Evolutionary conservation across 2,113 vertebrate genomes (phyloP), one percentile per base, ranked within the genome.

Genomic region (Cyphomyrus discorhynchus): DNA sequence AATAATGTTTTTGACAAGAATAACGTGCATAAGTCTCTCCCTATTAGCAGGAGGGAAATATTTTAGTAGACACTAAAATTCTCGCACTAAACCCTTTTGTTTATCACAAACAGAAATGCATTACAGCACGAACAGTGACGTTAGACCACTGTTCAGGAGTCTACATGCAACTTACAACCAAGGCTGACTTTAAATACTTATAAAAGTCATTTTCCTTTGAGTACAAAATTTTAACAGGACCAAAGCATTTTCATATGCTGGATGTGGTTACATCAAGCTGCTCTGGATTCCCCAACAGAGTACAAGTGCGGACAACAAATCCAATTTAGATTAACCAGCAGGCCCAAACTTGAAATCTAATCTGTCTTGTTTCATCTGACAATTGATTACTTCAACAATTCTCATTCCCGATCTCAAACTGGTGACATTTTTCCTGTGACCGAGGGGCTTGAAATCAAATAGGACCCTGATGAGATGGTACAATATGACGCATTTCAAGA

Each of bases 281-380:
- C 10, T 84, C 45, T 21, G 42, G 21, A 56, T 5, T 49, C 74
- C 2, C 74, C 74, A 17, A 80, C 74, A 87, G 85, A 31, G n/a
- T 39, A 15, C 31, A n/a, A 87, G 27, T 56, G 85, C 15, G 5
- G 27, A 87, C 47, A 17, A 53, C 17, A 53, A 87, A 87, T 17
- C 13, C 47, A 87, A 87, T 35, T 87, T 87, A 53, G 24, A 87
- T 53, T 87, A 87, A 56, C 85, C 50, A 35, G 85, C 27, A 53
- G 87, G 52, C 53, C 45, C 87, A 66, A 88, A 66, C 87, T 62
- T 66, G 39, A 19, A 58, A 88, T 88, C 87, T 62, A 88, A 88
- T 88, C 87, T 62, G 19, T 35, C 39, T 45, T 13, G 47, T 88
- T 62, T 88, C 35, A 62, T 62, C 87, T 88, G 87, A 88, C 87